Conservation (phyloP, 2,888 invertebrate genomes). For the Hydropsyche betteni region DNA sequence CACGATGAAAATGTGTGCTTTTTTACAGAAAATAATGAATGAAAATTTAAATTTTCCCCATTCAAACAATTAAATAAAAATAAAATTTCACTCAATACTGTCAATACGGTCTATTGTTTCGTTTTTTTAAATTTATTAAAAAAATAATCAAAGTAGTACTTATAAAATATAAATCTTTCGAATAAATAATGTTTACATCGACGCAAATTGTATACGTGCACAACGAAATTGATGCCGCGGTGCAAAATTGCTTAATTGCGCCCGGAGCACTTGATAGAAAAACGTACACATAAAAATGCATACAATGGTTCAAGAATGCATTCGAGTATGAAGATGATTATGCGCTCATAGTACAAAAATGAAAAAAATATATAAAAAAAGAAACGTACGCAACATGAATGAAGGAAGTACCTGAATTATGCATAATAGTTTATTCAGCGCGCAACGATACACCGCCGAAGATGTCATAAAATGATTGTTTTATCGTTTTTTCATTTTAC, state of each 20-base stretch:
- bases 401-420: conserved; percentile 9
- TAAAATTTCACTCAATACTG: no score
- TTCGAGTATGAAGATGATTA: conserved; percentile 17
- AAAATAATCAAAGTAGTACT: no score
- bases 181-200: no score
- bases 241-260: conserved; percentile 34
- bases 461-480: conserved; percentile 28
- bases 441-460: conserved; percentile 3
- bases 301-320: neutral
- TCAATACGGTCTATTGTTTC: no score
- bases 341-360: conserved; percentile 2
- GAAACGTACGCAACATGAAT: neutral
- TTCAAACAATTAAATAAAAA: no score
- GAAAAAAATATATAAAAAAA: neutral
- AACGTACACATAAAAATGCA: no score
- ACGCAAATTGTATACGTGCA: neutral
- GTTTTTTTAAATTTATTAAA: no score
- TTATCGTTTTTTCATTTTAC: neutral
- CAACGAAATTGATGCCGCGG: conserved; percentile 23
- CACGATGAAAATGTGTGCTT: no score
- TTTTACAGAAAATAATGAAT: no score
- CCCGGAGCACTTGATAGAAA: neutral
- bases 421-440: conserved; percentile 17
- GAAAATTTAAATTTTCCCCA: no score
- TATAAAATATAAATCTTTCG: no score